Evolutionary conservation across 2,797 vertebrate species (phyloP), one percentile per base, ranked within the genome.

Genomic region (Caiman crocodilus): DNA sequence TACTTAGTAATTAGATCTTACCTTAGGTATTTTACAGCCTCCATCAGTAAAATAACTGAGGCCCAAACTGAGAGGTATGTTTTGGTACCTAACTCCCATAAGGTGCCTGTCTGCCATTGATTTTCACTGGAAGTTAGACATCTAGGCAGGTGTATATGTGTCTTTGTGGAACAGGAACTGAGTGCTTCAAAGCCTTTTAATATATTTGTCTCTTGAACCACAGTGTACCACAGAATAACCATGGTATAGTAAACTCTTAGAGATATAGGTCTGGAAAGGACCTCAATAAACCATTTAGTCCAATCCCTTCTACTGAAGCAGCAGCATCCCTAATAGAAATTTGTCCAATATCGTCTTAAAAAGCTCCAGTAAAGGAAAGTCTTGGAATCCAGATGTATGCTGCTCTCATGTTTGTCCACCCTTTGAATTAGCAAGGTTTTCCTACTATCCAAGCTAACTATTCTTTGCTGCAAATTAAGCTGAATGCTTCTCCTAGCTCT

Each of bases 111-210:
- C 32, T 71, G 18, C 42, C 67, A 23, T 12, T 42, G 32, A 14
- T 35, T 71, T 71, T 42, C 14, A 50, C n/a, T 81, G 23, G 57
- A 90, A 81, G 13, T 82, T 77, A 84, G 60, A 85, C 91, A 57
- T 20, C 20, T 85, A 75, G 7, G 92, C 79, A 77, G 81, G 77
- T n/a, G 95, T n/a, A 50, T 86, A 76, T 89, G 88, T 90, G 25
- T 60, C 75, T 90, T 94, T 84, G 42, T 50, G 57, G 26, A 92
- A 90, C 60, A 76, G 63, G 63, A n/a, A 77, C 55, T 90, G 2
- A 61, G 73, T 77, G 10, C 30, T 26, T 90, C 91, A 30, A 76
- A 87, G 90, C 94, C 89, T 92, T 91, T 82, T 94, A 94, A 94
- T 90, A 75, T 50, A 85, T 73, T 95, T 97, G 82, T 2, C 10